phyloP scores from a whole-genome alignment of 2,113 vertebrate species.

The Nibea coibor region DNA sequence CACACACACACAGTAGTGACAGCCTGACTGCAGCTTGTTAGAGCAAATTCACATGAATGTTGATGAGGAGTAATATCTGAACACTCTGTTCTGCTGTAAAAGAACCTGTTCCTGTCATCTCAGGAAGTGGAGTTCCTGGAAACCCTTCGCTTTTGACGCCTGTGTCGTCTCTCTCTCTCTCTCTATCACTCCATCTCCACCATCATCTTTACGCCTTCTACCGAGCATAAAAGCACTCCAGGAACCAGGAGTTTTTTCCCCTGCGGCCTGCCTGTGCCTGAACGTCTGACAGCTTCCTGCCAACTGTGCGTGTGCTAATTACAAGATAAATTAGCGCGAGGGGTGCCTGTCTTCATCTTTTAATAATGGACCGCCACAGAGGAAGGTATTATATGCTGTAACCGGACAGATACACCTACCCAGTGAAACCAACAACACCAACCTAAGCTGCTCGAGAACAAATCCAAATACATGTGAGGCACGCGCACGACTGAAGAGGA shows the following conservation, averaged over 20 bases:
- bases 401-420: not conserved
- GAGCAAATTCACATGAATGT: slow-evolving; percentile 33
- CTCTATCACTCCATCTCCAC: not conserved
- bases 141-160: not conserved
- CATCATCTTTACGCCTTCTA: not conserved
- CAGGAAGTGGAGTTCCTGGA: not conserved
- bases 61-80: slow-evolving; percentile 20
- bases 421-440: not conserved
- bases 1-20: slow-evolving; percentile 14
- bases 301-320: slow-evolving; percentile 31
- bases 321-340: slow-evolving; percentile 2
- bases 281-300: slow-evolving; percentile 29
- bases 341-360: slow-evolving; percentile 7
- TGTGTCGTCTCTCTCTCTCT: too few relatives aligned
- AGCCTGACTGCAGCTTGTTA: slow-evolving; percentile 24
- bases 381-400: not conserved
- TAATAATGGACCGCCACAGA: not conserved
- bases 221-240: not conserved
- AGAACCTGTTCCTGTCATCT: not conserved
- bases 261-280: not conserved
- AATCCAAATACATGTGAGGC: not conserved
- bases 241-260: not conserved
- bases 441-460: not conserved
- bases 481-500: not conserved
- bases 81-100: slow-evolving; percentile 11